Evolutionary conservation across 2,113 vertebrate species (phyloP), one percentile per base, ranked within the genome.

Genomic region (Neolamprologus sp.): DNA sequence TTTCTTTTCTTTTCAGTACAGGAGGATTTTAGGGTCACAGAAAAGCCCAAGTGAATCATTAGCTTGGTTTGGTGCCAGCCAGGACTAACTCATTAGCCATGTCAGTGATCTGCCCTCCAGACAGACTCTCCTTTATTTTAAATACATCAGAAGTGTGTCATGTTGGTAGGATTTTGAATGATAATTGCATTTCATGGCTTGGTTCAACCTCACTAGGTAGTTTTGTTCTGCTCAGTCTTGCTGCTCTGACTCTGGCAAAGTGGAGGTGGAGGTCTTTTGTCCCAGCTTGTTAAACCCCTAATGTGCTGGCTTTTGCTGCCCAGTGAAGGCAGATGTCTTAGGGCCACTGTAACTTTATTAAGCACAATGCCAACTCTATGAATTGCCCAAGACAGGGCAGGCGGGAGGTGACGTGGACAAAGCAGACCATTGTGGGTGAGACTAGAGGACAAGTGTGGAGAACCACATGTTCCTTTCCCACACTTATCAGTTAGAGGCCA

Each of bases 331-430:
- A 89, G 88, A 89, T 90, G 63, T 91, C 93, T 90, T 88, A 90
- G 90, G 89, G 88, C 89, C 92, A 94, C 90, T 95, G 92, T 94
- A 96, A 95, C 93, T 94, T 94, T 91, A 95, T 93, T 95, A 93
- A 94, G 92, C 91, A 96, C 95, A 97, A 96, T 96, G 87, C 93
- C 91, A 92, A 96, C 93, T 88, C 95, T 96, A 95, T 95, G 88
- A 90, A 78, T 89, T 37, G 26, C 92, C 89, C 84, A 85, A 86
- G 65, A 90, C 89, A 82, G 85, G 83, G 83, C 90, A 88, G 91
- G 57, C 88, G 90, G 93, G 91, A 93, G 86, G 84, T 85, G 90
- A 89, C 65, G 73, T 83, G 81, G 92, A 97, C 95, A 97, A 96
- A 94, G 94, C 82, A 28, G 16, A 51, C 47, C 90, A 94, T 95